phyloP scores from a whole-genome alignment of 2,797 vertebrate genomes.

The Amazonetta brasiliensis region DNA sequence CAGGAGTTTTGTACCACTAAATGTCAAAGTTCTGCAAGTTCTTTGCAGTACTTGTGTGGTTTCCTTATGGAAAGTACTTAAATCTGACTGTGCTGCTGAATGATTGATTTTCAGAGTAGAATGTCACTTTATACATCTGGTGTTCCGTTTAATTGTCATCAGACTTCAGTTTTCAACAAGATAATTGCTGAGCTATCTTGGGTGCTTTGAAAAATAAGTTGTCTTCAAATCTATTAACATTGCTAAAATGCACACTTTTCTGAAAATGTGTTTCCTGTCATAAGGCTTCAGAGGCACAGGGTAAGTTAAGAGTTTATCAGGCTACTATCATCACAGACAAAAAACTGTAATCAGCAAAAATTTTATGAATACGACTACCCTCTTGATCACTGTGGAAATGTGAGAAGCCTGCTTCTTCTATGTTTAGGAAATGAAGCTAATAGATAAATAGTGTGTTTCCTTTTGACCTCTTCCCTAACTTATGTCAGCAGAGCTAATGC shows the following conservation, averaged over 20 bases:
- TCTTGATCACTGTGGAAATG: not conserved
- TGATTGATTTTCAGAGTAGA: slow-evolving; percentile 19
- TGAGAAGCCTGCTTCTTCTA: not conserved
- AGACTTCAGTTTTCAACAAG: slow-evolving; percentile 8
- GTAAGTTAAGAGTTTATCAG: slow-evolving; percentile 5
- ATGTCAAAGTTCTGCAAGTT: not conserved
- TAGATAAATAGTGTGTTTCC: not conserved
- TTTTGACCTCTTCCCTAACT: not conserved
- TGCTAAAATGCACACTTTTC: not conserved
- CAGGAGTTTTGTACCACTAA: not conserved
- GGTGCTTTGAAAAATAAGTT: slow-evolving; percentile 52
- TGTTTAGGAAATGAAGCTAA: not conserved
- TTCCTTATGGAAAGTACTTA: not conserved
- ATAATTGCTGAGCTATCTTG: slow-evolving; percentile 51
- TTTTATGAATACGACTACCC: not conserved
- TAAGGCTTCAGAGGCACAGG: not conserved
- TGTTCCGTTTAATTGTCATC: slow-evolving; percentile 47
- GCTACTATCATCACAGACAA: not conserved
- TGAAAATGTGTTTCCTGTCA: slow-evolving; percentile 14
- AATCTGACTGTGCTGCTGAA: not conserved
- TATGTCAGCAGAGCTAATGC: not conserved
- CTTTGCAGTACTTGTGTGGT: not conserved
- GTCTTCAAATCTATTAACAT: slow-evolving; percentile 33
- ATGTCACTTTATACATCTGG: slow-evolving; percentile 30
- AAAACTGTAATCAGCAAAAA: slow-evolving; percentile 7